Base-by-base conservation (phyloP, 2,113 vertebrate genomes). In the Bubo scandiacus region DNA sequence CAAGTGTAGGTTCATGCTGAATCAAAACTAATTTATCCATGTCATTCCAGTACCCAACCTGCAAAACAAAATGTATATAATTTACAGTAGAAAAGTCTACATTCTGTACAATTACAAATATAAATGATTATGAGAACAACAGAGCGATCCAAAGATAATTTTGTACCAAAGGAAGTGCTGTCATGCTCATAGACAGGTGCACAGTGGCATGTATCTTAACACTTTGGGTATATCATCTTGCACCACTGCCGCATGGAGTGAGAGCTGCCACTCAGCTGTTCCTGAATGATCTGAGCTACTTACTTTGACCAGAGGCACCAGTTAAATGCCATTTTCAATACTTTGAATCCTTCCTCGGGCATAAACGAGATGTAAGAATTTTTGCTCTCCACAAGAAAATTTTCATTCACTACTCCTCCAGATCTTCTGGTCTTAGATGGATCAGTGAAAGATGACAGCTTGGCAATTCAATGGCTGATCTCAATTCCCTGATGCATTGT, bases 31-130 rank as follows among this genome's bases (percentile, higher is more conserved):
- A 97, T 97, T 99, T 99, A 98, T 99, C 99, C 96, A 99, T 99
- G 94, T 99, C 99, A 3, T 99, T 99, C 99, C 99, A 99, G 98
- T 99, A 99, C 88, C 99, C 99, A 93, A 99, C 99, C 99, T 99
- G 97, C 59, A 97, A 95, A 25, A 91, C 22, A 97, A 49, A 96
- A 93, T 5, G 1, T 5, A 3, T 38, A 36, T 17, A 19, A 82
- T n/a, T 91, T 91, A 36, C 27, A 84, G 52, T 58, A 72, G 36
- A 51, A 47, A 75, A 55, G 8, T 29, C 51, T 85, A 42, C 16
- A 65, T 66, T 74, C n/a, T 67, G 20, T 26, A 25, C 38, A 87
- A 72, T 22, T 52, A 54, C 13, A 81, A 63, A 81, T 27, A 67
- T 8, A 89, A 87, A 79, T 43, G 3, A 38, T 21, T 70, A 0